Conservation (phyloP, 2,797 vertebrate genomes). For the Anguilla marmorata region DNA sequence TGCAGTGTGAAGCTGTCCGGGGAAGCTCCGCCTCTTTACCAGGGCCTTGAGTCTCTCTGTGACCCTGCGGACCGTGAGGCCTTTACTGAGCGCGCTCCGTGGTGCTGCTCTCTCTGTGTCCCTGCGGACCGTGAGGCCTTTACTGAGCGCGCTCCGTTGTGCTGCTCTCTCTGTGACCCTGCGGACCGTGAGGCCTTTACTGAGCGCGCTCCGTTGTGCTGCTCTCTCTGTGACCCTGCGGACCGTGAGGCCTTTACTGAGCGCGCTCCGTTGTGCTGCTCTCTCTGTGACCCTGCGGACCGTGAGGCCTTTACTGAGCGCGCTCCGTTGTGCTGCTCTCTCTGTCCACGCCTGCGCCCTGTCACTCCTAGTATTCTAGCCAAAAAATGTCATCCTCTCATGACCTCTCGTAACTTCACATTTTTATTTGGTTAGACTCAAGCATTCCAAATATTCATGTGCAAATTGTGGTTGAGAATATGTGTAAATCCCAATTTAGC, state of each 20-base stretch:
- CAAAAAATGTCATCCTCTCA: background rate
- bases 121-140: too few relatives aligned
- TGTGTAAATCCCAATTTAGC: background rate
- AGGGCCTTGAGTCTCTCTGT: background rate
- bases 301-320: too few relatives aligned
- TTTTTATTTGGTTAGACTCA: slow-evolving; percentile 1
- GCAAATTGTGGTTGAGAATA: background rate
- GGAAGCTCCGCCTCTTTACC: background rate
- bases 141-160: too few relatives aligned
- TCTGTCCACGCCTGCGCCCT: background rate
- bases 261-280: too few relatives aligned
- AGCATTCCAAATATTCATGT: background rate
- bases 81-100: too few relatives aligned
- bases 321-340: background rate
- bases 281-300: too few relatives aligned
- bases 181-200: too few relatives aligned
- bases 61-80: background rate
- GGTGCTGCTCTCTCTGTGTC: too few relatives aligned
- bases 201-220: too few relatives aligned
- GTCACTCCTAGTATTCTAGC: background rate
- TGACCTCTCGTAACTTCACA: background rate
- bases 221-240: too few relatives aligned
- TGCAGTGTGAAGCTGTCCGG: background rate
- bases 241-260: too few relatives aligned
- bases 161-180: too few relatives aligned